Conservation (phyloP, 2,797 vertebrate species). For the Thalassophryne amazonica region DNA sequence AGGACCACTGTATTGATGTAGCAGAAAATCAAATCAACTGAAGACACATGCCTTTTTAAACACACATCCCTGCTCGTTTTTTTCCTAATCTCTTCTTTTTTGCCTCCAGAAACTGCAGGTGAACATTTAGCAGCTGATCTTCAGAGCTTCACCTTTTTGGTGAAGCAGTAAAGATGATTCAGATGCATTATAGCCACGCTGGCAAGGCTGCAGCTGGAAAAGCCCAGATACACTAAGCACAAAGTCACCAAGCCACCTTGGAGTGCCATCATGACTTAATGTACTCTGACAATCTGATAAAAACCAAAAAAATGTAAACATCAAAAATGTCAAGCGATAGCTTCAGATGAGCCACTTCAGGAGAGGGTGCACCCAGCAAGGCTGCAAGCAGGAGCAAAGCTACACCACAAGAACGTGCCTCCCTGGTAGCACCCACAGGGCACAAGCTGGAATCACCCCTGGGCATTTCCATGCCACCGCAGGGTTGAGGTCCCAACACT, state of each 20-base stretch:
- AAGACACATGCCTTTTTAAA: too few species aligned
- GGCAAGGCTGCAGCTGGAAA: constrained; percentile 22
- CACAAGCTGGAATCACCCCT: background rate
- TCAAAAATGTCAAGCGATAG: background rate
- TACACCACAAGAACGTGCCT: too few species aligned
- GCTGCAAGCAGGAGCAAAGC: too few species aligned
- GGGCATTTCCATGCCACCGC: too few species aligned
- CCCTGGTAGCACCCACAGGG: too few species aligned
- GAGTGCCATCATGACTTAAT: constrained; percentile 5
- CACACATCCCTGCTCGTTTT: constrained; percentile 6
- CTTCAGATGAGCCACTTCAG: background rate
- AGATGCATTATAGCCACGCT: constrained; percentile 33
- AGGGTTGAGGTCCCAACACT: too few species aligned
- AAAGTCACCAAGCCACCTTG: constrained; percentile 42
- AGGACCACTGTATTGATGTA: too few species aligned
- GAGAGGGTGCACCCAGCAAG: too few species aligned
- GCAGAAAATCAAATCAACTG: too few species aligned
- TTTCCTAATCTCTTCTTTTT: constrained; percentile 24
- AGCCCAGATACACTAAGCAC: constrained; percentile 35
- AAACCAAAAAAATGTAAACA: background rate
- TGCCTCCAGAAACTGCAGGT: constrained; percentile 10
- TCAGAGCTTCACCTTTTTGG: constrained; percentile 27
- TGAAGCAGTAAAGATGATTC: constrained; percentile 38
- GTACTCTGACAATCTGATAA: background rate
- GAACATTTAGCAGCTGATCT: constrained; percentile 37